A percentile compares a stretch with the other conserved stretches of the same genome.
Conservation (phyloP, 2,113 vertebrate genomes). For the Arothron firmamentum region DNA sequence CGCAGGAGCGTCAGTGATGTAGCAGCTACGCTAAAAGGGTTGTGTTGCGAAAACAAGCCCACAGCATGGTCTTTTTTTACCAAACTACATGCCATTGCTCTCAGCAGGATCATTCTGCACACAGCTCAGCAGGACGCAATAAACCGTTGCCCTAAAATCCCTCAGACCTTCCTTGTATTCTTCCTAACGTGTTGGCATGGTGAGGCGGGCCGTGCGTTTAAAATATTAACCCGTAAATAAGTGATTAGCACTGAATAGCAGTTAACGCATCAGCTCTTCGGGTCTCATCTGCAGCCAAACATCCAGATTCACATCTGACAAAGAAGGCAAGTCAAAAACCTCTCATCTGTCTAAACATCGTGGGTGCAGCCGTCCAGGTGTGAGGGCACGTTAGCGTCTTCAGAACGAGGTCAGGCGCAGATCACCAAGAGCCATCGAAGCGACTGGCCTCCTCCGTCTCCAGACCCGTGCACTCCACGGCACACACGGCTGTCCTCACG, state of each 20-base stretch:
- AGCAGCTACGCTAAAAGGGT: constrained; percentile 25
- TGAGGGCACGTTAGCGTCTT: neutral
- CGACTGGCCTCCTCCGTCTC: neutral
- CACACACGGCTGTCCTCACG: neutral
- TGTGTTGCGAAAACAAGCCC: neutral
- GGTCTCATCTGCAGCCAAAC: no score
- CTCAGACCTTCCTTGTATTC: neutral
- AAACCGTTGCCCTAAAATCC: no score
- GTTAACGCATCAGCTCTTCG: neutral
- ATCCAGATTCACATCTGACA: no score
- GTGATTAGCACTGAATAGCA: no score
- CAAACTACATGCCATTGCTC: neutral
- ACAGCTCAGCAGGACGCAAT: no score
- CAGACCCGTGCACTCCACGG: neutral
- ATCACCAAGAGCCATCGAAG: constrained; percentile 6
- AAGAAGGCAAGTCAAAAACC: neutral
- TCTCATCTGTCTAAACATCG: neutral
- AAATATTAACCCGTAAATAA: no score
- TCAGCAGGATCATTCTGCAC: neutral
- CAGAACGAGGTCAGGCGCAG: neutral
- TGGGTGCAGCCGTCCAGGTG: neutral
- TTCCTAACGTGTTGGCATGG: neutral
- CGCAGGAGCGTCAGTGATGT: constrained; percentile 14
- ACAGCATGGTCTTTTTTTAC: neutral
- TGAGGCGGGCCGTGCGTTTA: no score